Evolutionary conservation across 1,140 invertebrate species (phyloP).

Genomic region (Pseudachorutes palmiensis): DNA sequence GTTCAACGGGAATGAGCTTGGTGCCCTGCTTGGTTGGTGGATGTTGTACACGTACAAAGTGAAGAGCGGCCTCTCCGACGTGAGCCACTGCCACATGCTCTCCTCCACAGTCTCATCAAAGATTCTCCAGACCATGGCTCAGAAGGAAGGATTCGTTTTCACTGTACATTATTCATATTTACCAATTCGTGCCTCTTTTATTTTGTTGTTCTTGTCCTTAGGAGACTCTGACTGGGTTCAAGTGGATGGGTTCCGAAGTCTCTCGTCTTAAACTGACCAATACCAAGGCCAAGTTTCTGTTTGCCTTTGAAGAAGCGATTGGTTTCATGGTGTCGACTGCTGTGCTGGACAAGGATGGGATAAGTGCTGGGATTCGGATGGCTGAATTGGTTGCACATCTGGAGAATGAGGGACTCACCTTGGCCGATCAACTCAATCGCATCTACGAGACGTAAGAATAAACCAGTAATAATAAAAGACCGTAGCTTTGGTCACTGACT

Average conservation of each 20-base stretch:
- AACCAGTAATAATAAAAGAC: neutral
- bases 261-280: conserved; percentile 59
- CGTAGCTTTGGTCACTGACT: neutral
- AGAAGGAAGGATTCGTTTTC: conserved; percentile 72
- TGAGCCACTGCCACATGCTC: conserved; percentile 68
- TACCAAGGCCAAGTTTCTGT: conserved; percentile 61
- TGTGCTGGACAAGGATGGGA: conserved; percentile 92
- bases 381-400: conserved; percentile 74
- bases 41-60: conserved; percentile 52
- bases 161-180: conserved; percentile 47
- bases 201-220: too few relatives aligned
- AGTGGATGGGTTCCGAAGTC: conserved; percentile 95
- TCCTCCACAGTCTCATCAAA: conserved; percentile 96
- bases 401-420: conserved; percentile 53
- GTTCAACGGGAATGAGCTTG: conserved; percentile 93
- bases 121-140: conserved; percentile 76
- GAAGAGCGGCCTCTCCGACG: conserved; percentile 40
- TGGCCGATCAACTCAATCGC: conserved; percentile 65
- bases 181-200: too few relatives aligned
- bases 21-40: conserved; percentile 94
- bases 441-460: conserved; percentile 62
- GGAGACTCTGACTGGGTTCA: conserved; percentile 98
- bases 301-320: conserved; percentile 92
- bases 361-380: conserved; percentile 69
- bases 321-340: conserved; percentile 86